Evolutionary conservation across 2,797 vertebrate genomes (phyloP), one percentile per base, ranked within the genome.

Genomic region (Silurus lanzhouensis): DNA sequence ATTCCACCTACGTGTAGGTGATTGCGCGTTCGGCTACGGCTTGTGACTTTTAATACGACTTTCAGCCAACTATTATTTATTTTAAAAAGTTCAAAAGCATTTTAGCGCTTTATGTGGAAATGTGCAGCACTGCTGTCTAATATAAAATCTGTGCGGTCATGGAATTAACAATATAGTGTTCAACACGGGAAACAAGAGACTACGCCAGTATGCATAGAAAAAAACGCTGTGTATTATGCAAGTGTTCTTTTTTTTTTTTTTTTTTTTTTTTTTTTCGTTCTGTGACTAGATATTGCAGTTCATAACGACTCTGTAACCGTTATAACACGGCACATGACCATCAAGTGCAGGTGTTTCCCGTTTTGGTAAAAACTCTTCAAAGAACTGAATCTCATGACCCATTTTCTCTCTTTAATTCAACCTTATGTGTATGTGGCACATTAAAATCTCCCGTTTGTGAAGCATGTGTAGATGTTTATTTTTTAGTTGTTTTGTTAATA

Each of bases 1-100:
- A 72, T 88, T 85, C 76, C 84, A 60, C 83, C 82, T 84, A 12
- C 83, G 85, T 87, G 84, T 64, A 52, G 27, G 57, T 19, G 71
- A 85, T 81, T 66, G 83, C 46, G 71, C 1, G 74, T 85, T 66
- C 77, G 58, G 48, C 70, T 52, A 68, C 55, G 14, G 55, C 86
- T 63, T 38, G 46, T 67, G 75, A 57, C 22, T 25, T 70, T 85
- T 66, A 57, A 31, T n/a, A 31, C 1, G 2, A 46, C 63, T 80
- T 80, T 25, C 14, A 25, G 61, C 13, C 60, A 48, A 14, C 22
- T 79, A 13, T 79, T 75, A 46, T 55, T 17, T 75, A 27, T 38
- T 58, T 76, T 3, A 38, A 31, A 76, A 31, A 4, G 31, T 55
- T 75, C 9, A 25, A 15, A 75, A 19, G 6, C 58, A 63, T 61